Base-by-base conservation (phyloP, 1,140 invertebrate genomes). In the Dreissena polymorpha region DNA sequence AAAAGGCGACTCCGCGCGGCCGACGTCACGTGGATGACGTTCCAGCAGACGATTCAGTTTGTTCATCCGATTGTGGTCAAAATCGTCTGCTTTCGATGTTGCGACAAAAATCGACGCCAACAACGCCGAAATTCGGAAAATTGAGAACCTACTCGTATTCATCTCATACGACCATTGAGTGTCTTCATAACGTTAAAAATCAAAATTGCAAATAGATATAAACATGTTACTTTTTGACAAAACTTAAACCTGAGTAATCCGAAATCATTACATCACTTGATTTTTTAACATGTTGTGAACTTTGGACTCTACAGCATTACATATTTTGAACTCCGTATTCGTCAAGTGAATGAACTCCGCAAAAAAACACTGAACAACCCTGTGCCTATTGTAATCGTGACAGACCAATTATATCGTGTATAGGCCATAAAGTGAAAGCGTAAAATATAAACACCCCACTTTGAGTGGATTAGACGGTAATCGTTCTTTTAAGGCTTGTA, bases 41-140 rank as follows among this genome's bases (percentile, higher is more conserved):
- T 12, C 12, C 25, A 78, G 64, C 39, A 78, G 65, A 69, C 76
- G 76, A 78, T 78, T 78, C 64, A 29, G 0, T 0, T 60, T 55
- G 14, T 60, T 39, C 21, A 60, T 21, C 21, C 49, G 73, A 5
- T 63, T 10, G 0, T 13, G 12, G 21, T 13, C 18, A 39, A 39
- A 16, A 6, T 75, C 73, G 29, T 60, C 55, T 60, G 57, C 57
- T 18, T 6, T 12, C 21, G 57, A 60, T n/a, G 21, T n/a, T 60
- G 16, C 21, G 16, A 23, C 21, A 23, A 23, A 60, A n/a, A 60
- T 12, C 21, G 21, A 60, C 57, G 57, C 57, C 16, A 60, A 60
- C 16, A 60, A 2, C 57, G 21, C 57, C 57, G 21, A 2, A 23
- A 60, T 18, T 23, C 2, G 3, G 57, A n/a, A 18, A n/a, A 60